phyloP scores from a whole-genome alignment of 2,888 invertebrate species.

The Eueremaeus valkanovi region DNA sequence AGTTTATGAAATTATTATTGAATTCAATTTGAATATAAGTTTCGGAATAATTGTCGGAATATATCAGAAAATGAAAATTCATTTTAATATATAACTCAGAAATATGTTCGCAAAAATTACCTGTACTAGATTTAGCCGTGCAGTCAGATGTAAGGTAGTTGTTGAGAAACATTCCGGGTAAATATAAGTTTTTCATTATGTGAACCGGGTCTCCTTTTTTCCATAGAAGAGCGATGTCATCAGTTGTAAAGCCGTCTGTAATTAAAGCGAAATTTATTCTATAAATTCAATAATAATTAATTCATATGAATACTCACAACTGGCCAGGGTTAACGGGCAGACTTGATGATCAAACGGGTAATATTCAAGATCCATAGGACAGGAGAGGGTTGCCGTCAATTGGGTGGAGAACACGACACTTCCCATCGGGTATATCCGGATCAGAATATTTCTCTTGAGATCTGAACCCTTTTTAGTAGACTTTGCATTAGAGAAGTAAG shows the following conservation, averaged over 20 bases:
- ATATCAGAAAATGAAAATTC: too few relatives aligned
- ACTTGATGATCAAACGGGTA: slow-evolving; percentile 10
- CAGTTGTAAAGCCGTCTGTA: slow-evolving; percentile 98
- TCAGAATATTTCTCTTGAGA: not conserved
- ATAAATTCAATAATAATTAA: not conserved
- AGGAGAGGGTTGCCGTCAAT: not conserved
- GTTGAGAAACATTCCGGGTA: slow-evolving; percentile 54
- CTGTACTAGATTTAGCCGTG: slow-evolving; percentile 54
- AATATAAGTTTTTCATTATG: slow-evolving; percentile 62
- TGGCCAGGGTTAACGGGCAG: not conserved
- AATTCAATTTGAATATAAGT: too few relatives aligned
- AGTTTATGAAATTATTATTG: too few relatives aligned
- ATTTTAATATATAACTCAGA: not conserved
- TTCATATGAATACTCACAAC: not conserved
- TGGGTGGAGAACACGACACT: not conserved
- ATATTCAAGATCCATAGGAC: slow-evolving; percentile 22
- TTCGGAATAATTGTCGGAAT: not conserved
- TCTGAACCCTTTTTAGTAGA: not conserved
- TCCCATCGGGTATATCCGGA: not conserved
- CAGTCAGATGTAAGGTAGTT: slow-evolving; percentile 54
- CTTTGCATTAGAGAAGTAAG: not conserved
- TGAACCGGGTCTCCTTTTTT: slow-evolving; percentile 88
- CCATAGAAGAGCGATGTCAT: slow-evolving; percentile 93
- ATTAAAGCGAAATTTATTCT: too few relatives aligned
- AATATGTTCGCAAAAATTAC: not conserved